These are phyloP conservation scores for Cinara cedri DNA, from an alignment of 2,888 invertebrate species.

Conservation along the genomic window DNA sequence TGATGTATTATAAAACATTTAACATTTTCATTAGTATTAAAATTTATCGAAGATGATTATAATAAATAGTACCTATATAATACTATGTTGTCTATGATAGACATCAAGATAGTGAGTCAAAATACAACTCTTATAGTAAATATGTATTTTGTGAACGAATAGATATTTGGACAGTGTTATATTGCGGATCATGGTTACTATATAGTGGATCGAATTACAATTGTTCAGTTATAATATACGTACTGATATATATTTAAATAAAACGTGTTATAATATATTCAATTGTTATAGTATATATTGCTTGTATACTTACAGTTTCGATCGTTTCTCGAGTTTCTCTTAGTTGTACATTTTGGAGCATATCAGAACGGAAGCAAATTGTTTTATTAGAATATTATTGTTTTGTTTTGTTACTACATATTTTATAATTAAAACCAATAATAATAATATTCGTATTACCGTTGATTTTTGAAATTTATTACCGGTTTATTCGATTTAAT, in stretches of 20 bases:
- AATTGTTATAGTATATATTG: background rate
- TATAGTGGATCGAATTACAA: background rate
- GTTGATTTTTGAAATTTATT: background rate
- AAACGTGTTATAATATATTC: background rate
- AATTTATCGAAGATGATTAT: too few relatives aligned
- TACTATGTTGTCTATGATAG: too few relatives aligned
- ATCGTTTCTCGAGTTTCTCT: slow-evolving; percentile 4
- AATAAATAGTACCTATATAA: too few relatives aligned
- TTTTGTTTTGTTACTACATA: background rate
- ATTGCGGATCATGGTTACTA: background rate
- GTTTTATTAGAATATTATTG: background rate
- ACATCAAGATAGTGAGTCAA: too few relatives aligned
- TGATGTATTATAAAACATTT: too few relatives aligned
- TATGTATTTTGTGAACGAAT: too few relatives aligned
- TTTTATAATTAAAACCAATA: background rate
- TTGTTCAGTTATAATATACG: too few relatives aligned
- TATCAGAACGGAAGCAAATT: slow-evolving; percentile 21
- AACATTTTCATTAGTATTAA: too few relatives aligned
- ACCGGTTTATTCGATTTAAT: background rate
- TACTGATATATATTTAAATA: background rate
- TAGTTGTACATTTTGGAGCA: slow-evolving; percentile 26
- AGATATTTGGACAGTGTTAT: too few relatives aligned
- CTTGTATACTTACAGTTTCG: slow-evolving; percentile 29
- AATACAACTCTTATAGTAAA: too few relatives aligned
- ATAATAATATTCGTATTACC: background rate